These are phyloP conservation scores for Trinectes maculatus DNA, from an alignment of 2,113 vertebrate species.

Conservation along the genomic window DNA sequence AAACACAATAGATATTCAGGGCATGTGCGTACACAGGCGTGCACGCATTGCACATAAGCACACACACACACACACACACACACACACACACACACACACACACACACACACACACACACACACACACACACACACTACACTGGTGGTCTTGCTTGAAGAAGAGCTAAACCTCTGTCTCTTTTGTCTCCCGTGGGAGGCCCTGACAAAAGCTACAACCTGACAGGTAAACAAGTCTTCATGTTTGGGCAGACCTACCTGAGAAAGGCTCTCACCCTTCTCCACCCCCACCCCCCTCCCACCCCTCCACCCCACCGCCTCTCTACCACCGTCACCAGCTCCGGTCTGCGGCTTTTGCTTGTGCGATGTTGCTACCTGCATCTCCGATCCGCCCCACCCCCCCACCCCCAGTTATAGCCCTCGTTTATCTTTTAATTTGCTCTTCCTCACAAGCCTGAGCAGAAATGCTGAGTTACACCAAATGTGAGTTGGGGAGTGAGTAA, in stretches of 20 bases:
- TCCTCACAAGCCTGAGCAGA: neutral
- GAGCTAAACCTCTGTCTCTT: constrained; percentile 63
- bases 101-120: constrained; percentile 14
- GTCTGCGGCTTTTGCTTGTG: constrained; percentile 32
- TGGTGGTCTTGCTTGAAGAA: constrained; percentile 76
- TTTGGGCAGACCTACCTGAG: constrained; percentile 77
- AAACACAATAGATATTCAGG: constrained; percentile 49
- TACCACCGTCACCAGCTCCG: constrained; percentile 21
- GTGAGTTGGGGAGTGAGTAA: neutral
- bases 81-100: constrained; percentile 14
- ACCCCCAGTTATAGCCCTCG: neutral
- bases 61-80: constrained; percentile 13
- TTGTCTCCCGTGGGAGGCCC: constrained; percentile 74
- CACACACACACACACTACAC: constrained; percentile 54
- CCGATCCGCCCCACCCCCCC: too few relatives aligned
- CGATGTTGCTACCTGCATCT: neutral
- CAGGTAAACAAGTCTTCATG: constrained; percentile 79
- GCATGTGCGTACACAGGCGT: constrained; percentile 23
- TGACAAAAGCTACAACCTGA: constrained; percentile 76
- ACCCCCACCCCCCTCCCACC: constrained; percentile 59
- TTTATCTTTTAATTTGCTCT: neutral
- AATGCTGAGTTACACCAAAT: neutral
- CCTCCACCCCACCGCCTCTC: constrained; percentile 49
- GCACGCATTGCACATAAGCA: constrained; percentile 15
- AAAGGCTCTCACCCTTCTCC: constrained; percentile 65